phyloP scores from a whole-genome alignment of 2,888 invertebrate species.

The Oscheius myriophilus region DNA sequence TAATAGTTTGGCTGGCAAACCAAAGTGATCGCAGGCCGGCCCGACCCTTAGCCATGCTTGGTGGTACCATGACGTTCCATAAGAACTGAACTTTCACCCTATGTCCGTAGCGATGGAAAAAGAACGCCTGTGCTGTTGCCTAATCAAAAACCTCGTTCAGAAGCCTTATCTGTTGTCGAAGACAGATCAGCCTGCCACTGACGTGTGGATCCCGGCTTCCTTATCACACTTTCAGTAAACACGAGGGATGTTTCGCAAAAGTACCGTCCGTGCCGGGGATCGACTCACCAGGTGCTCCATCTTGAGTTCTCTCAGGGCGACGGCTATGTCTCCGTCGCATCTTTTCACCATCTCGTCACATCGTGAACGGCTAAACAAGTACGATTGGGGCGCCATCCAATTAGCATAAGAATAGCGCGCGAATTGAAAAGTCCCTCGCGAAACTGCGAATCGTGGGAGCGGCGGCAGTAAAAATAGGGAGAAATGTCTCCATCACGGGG shows the following conservation, averaged over 20 bases:
- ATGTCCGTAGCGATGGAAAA: too few relatives aligned
- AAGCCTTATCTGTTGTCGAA: background rate
- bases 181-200: background rate
- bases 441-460: conserved; percentile 3
- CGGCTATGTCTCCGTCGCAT: conserved; percentile 45
- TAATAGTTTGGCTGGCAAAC: too few relatives aligned
- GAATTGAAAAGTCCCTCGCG: conserved; percentile 5
- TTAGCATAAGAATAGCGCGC: conserved; percentile 23
- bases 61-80: too few relatives aligned
- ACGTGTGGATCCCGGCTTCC: too few relatives aligned
- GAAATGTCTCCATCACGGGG: background rate
- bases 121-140: too few relatives aligned
- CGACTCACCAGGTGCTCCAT: conserved; percentile 39
- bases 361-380: conserved; percentile 40
- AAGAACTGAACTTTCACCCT: too few relatives aligned
- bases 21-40: too few relatives aligned
- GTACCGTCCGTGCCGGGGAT: too few relatives aligned
- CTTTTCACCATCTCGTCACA: conserved; percentile 52
- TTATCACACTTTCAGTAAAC: too few relatives aligned
- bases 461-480: background rate
- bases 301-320: conserved; percentile 51
- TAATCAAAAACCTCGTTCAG: too few relatives aligned
- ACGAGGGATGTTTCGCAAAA: too few relatives aligned
- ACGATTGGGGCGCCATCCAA: conserved; percentile 3
- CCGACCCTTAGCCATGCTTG: too few relatives aligned